These are phyloP conservation scores for Kobus ellipsiprymnus DNA, from an alignment of 2,113 vertebrate species.

Conservation along the genomic window DNA sequence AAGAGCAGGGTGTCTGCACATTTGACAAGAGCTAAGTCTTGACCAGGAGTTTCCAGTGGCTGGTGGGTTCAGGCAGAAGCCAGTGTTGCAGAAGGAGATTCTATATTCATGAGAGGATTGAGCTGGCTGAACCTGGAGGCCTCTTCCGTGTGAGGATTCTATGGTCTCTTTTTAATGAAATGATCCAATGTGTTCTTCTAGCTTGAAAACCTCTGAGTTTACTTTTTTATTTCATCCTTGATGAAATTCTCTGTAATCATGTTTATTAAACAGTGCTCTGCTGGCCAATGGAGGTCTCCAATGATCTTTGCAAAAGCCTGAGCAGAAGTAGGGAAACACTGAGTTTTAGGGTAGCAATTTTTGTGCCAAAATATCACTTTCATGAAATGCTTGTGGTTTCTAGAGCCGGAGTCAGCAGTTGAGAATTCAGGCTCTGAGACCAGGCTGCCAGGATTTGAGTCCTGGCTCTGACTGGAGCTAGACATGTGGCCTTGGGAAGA, in stretches of 20 bases:
- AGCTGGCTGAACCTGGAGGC: not conserved
- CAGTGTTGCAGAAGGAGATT: not conserved
- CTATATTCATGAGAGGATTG: not conserved
- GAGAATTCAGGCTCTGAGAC: not conserved
- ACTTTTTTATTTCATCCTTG: not conserved
- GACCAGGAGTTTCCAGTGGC: not conserved
- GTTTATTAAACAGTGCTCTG: not conserved
- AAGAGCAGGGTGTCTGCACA: not conserved
- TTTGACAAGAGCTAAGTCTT: not conserved
- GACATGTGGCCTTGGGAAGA: not conserved
- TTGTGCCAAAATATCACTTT: not conserved
- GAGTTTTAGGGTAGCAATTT: not conserved
- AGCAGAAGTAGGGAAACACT: not conserved
- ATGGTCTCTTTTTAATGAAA: not conserved
- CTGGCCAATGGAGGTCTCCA: not conserved
- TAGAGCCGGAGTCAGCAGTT: not conserved
- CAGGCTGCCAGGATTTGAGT: not conserved
- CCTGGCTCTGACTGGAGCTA: not conserved
- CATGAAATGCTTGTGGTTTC: not conserved
- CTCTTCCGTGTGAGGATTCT: not conserved
- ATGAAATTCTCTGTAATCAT: not conserved
- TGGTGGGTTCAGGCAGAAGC: not conserved
- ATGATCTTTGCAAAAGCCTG: not conserved
- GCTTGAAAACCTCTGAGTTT: not conserved
- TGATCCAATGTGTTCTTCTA: not conserved